Evolutionary conservation across 2,113 vertebrate species (phyloP), one percentile per base, ranked within the genome.

Genomic region (Tiliqua scincoides): DNA sequence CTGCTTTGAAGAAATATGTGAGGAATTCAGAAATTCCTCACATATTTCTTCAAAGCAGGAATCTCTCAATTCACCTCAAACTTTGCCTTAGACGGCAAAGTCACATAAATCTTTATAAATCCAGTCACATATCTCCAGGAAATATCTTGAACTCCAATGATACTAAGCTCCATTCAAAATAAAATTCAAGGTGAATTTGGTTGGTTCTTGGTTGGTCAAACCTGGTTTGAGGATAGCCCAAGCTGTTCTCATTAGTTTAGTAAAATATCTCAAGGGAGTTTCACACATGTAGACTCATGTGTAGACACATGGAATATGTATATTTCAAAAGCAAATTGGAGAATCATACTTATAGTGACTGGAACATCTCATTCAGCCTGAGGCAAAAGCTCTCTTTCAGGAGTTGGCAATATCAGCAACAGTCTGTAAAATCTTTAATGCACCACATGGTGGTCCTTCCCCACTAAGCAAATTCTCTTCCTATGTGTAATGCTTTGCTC

Each of bases 351-450:
- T 63, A 25, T 54, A 48, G 27, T 52, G 23, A 32, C 40, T 32
- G 40, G 30, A 20, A 23, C 2, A 4, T 75, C 57, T 35, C 25
- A 83, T 40, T 54, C 61, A 75, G 40, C 83, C 23, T 32, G 23
- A 65, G 37, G 21, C 25, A 67, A 83, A 77, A 52, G 17, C 18
- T 23, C 30, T 72, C 61, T 6, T 62, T 77, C 73, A 0, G 62
- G 40, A 20, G 14, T 9, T 57, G 54, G 30, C 30, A 52, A 4
- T 72, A 83, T 61, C 43, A 40, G n/a, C 15, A 72, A 12, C 40
- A 65, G 18, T 6, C 43, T 62, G 6, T 0, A 0, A 48, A 72
- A 65, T 25, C 9, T 23, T 21, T 32, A 30, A 0, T n/a, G 2
- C 37, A 2, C 11, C 27, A 57, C 27, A 20, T 6, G 4, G 2